Percentiles rank a stretch among this genome's conserved stretches.
Evolutionary conservation across 2,888 invertebrate genomes (phyloP).

Genomic region (Agrypnus murinus): DNA sequence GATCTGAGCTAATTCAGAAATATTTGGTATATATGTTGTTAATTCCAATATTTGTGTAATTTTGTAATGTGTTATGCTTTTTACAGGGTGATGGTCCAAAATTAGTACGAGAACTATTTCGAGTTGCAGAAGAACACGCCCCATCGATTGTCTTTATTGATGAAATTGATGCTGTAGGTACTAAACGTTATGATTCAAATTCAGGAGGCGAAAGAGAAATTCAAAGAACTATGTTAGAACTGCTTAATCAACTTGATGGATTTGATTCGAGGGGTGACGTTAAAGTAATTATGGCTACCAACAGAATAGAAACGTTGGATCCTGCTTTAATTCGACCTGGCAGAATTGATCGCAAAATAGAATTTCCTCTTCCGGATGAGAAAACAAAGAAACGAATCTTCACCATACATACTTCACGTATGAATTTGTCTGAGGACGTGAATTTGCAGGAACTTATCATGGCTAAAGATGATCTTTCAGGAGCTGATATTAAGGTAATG

Average conservation of each 20-base stretch:
- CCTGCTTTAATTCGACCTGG: conserved; percentile 99
- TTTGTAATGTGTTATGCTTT: no score
- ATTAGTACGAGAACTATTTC: conserved; percentile 96
- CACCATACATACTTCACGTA: conserved; percentile 98
- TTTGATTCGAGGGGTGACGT: conserved; percentile 98
- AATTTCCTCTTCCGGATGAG: conserved; percentile 99
- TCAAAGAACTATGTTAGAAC: conserved; percentile 99
- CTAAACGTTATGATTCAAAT: conserved; percentile 99
- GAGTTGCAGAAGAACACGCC: conserved; percentile 99
- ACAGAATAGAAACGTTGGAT: conserved; percentile 98
- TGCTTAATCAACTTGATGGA: conserved; percentile 98
- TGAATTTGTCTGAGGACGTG: conserved; percentile 98
- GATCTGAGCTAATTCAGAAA: conserved; percentile 99
- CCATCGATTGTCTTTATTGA: conserved; percentile 99
- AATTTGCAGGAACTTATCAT: conserved; percentile 97
- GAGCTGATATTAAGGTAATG: conserved; percentile 92
- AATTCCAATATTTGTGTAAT: no score
- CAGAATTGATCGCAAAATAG: conserved; percentile 99
- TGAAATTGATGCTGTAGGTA: conserved; percentile 99
- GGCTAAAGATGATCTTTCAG: conserved; percentile 99
- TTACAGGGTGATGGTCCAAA: conserved; percentile 97
- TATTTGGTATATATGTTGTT: conserved; percentile 82
- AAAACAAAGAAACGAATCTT: conserved; percentile 98
- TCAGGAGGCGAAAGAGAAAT: conserved; percentile 99
- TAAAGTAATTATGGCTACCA: conserved; percentile 98